Base-by-base conservation (phyloP, 1,140 invertebrate genomes). In the Caerostris darwini region DNA sequence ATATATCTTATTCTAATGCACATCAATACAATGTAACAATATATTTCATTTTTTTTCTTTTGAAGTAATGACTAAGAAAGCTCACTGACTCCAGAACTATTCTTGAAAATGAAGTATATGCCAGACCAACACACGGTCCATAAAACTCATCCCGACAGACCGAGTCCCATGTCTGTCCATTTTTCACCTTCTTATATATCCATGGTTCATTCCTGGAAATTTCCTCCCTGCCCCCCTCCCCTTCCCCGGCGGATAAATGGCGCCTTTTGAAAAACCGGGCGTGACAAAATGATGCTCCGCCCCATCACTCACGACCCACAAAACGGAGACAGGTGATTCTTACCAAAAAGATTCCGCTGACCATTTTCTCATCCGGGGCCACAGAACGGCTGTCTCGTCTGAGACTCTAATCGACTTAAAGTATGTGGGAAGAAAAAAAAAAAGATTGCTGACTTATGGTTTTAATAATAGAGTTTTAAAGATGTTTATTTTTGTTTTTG, bases 271-370 rank as follows among this genome's bases (percentile, higher is more conserved):
- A 77, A 77, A 10, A 12, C 19, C 53, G 71, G 71, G 71, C 71
- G 71, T 77, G 71, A 77, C 71, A 77, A 77, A 77, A 77, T 77
- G 71, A 77, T 77, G 71, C 53, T n/a, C 53, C 71, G 71, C 50
- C 50, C 14, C 71, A 77, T 77, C 71, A 53, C 10, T 77, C 71
- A 77, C 34, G 7, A 77, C 14, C 19, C 19, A 53, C 34, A 53
- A 17, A 77, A 12, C 34, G 19, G 17, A 34, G 19, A 71, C 69
- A 71, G 71, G 71, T 77, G 53, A 77, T 77, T 77, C 71, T 77
- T 77, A 12, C 6, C 3, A 53, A 77, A 50, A 50, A 53, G 19
- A 77, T 77, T 77, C 69, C 50, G 8, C 34, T 50, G 34, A 50
- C 5, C 71, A 50, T 50, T 53, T 34, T 34, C 10, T 10, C 71